phyloP scores from a whole-genome alignment of 2,113 vertebrate genomes.

The Oenanthe melanoleuca region DNA sequence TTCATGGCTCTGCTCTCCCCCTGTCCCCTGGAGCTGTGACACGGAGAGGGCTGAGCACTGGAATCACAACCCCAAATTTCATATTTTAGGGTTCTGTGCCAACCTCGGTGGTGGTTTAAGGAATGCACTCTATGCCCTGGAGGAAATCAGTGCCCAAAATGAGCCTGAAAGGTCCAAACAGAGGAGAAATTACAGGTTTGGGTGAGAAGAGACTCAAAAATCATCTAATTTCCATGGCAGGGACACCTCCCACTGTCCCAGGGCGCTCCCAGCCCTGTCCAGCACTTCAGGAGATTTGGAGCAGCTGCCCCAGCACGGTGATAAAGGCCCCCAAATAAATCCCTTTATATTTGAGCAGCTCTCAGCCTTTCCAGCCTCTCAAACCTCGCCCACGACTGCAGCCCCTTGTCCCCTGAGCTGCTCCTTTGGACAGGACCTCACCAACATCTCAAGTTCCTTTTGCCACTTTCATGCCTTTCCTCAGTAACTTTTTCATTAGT shows the following conservation, averaged over 20 bases:
- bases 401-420: neutral
- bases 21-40: neutral
- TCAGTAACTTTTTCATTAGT: slow-evolving; percentile 49
- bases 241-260: neutral
- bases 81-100: neutral
- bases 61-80: neutral
- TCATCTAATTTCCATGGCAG: neutral
- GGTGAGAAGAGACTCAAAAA: neutral
- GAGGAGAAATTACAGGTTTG: neutral
- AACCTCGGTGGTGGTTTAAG: neutral
- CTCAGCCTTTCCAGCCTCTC: neutral
- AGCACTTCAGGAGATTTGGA: neutral
- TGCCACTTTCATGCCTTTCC: neutral
- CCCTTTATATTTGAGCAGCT: neutral
- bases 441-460: neutral
- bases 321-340: neutral
- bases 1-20: neutral
- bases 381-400: neutral
- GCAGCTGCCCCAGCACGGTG: rapidly evolving
- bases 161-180: neutral
- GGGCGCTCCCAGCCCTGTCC: neutral
- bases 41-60: neutral
- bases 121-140: neutral
- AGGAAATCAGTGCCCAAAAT: neutral
- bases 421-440: neutral